Conservation (phyloP, 2,888 invertebrate species). For the Strigamia transsilvanica region DNA sequence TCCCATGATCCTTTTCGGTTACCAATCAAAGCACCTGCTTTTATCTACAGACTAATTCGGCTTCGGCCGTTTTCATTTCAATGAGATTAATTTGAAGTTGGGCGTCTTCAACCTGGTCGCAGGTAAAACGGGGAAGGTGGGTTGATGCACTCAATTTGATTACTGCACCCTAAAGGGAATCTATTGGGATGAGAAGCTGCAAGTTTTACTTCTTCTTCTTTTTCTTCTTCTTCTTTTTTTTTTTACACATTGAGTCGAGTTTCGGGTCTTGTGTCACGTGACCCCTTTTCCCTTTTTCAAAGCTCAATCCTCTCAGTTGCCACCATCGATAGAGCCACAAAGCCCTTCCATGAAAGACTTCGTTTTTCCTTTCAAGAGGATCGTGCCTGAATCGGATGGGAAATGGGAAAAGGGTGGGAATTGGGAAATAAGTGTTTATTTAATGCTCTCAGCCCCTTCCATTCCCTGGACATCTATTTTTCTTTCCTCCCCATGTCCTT, state of each 20-base stretch:
- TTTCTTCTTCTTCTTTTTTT: not conserved
- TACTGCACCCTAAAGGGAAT: constrained; percentile 18
- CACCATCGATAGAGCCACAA: constrained; percentile 38
- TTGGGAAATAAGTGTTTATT: constrained; percentile 45
- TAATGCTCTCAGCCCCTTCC: constrained; percentile 4
- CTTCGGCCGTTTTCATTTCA: constrained; percentile 46
- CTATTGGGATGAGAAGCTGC: constrained; percentile 36
- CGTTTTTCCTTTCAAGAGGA: constrained; percentile 45
- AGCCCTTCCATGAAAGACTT: constrained; percentile 45
- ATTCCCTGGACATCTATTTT: constrained; percentile 4
- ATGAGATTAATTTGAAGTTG: constrained; percentile 47
- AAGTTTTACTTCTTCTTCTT: constrained; percentile 7
- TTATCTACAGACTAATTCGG: constrained; percentile 40
- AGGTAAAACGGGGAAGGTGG: constrained; percentile 37
- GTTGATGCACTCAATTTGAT: constrained; percentile 49
- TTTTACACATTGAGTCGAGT: not conserved
- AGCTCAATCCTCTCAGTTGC: constrained; percentile 45
- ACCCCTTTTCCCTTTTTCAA: constrained; percentile 41
- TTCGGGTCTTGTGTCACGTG: constrained; percentile 40
- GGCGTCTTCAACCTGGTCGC: constrained; percentile 45
- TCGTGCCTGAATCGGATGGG: constrained; percentile 22
- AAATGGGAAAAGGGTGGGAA: constrained; percentile 40
- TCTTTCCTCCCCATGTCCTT: not conserved
- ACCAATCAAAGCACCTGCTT: constrained; percentile 47
- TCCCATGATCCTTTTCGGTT: constrained; percentile 47